Evolutionary conservation across 2,888 invertebrate species (phyloP), one percentile per base, ranked within the genome.

Genomic region (Heteropelma amictum): DNA sequence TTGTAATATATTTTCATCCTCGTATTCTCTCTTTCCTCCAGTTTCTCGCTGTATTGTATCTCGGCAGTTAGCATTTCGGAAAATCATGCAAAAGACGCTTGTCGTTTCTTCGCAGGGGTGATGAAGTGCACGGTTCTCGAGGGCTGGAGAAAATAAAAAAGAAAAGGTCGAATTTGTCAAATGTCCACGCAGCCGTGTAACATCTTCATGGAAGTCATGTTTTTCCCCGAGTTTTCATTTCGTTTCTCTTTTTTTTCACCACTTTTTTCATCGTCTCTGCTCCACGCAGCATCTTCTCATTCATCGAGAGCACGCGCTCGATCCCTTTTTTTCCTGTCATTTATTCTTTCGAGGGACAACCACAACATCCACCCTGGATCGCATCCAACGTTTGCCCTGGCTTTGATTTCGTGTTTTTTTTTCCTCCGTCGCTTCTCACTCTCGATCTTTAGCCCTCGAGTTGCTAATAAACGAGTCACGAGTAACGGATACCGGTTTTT

Each of bases 121-220:
- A 58, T n/a, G n/a, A 26, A 35, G n/a, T 54, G 45, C 53, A 51
- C n/a, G n/a, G n/a, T 42, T 56, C 40, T 38, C 14, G 26, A 40
- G 65, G 35, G 14, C 4, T 0, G 1, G 2, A 21, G 35, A 38
- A 45, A 54, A 33, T 77, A 79, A 21, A 45, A 38, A 45, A 54
- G 23, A 78, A 79, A 78, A 81, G 80, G 69, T 77, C 76, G 85
- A 87, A 88, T 87, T 88, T 86, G 85, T 87, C 86, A 85, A 77
- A 80, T 77, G 81, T 74, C 80, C 80, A 82, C 72, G 76, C 77
- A 79, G 65, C 79, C 83, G 81, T 81, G 81, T 81, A 83, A 84
- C 82, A 80, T 86, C 83, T 84, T 79, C 78, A 84, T 84, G 83
- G 82, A 82, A 78, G 77, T 77, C 77, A 42, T 70, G 61, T 76